Percentiles rank a stretch among this genome's conserved stretches.
phyloP scores from a whole-genome alignment of 2,888 invertebrate species.

The Antheraea assamensis region DNA sequence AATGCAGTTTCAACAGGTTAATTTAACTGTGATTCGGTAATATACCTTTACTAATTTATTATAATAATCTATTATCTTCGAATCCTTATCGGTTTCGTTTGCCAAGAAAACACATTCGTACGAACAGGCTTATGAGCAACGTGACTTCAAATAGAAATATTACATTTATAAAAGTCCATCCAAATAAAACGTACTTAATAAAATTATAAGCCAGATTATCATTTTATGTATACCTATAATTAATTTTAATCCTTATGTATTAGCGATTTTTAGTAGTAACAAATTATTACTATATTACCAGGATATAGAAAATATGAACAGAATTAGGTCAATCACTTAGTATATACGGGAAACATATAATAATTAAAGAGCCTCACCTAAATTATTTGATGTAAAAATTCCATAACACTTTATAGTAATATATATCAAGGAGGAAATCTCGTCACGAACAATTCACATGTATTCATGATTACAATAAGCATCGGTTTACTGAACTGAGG shows the following conservation, averaged over 20 bases:
- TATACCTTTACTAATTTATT: neutral
- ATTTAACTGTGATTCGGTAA: neutral
- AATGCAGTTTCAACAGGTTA: neutral
- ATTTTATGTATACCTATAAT: neutral
- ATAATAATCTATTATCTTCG: neutral
- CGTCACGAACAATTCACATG: slow-evolving; percentile 44
- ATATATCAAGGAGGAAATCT: slow-evolving; percentile 52
- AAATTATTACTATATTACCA: neutral
- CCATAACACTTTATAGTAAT: neutral
- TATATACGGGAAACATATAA: neutral
- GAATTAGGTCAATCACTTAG: neutral
- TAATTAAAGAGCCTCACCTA: slow-evolving; percentile 10
- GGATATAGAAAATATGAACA: neutral
- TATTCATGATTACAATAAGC: slow-evolving; percentile 36
- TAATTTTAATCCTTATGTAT: neutral
- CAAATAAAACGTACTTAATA: no score
- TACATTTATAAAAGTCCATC: no score
- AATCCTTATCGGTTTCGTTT: neutral
- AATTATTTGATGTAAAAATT: neutral
- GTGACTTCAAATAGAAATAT: neutral
- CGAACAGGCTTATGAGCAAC: neutral
- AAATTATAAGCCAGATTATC: no score
- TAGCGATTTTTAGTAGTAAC: neutral
- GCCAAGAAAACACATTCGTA: neutral
- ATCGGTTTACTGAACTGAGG: slow-evolving; percentile 39